Percentiles rank a stretch among this genome's conserved stretches.
These are phyloP conservation scores for Globodera rostochiensis DNA, from an alignment of 1,140 invertebrate species.

Conservation along the genomic window DNA sequence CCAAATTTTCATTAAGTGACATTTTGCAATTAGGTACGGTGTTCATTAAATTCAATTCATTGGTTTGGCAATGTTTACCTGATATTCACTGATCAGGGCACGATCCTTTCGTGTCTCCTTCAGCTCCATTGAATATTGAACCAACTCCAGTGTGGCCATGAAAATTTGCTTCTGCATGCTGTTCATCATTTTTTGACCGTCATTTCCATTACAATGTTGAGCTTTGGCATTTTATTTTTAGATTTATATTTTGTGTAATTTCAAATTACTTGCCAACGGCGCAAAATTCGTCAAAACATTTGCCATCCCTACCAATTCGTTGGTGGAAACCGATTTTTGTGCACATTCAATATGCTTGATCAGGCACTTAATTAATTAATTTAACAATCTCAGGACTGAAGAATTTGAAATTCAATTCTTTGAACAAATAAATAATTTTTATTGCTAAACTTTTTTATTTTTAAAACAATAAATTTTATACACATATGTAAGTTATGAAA, in stretches of 20 bases:
- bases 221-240: constrained; percentile 1
- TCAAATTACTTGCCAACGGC: constrained; percentile 5
- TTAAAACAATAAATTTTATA: too few relatives aligned
- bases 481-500: too few relatives aligned
- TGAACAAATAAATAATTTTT: too few relatives aligned
- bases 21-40: not conserved
- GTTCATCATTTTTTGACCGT: not conserved
- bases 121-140: constrained; percentile 23
- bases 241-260: not conserved
- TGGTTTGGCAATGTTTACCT: not conserved
- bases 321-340: constrained; percentile 11
- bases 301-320: constrained; percentile 14
- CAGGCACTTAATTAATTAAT: constrained; percentile 4
- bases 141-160: constrained; percentile 22
- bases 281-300: constrained; percentile 21
- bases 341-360: constrained; percentile 6
- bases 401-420: too few relatives aligned
- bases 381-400: too few relatives aligned
- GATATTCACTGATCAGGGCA: constrained; percentile 25
- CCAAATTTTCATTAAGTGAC: too few relatives aligned
- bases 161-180: constrained; percentile 20
- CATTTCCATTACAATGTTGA: not conserved
- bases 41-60: not conserved
- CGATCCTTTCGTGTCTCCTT: constrained; percentile 17
- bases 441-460: too few relatives aligned